Conservation (phyloP, 2,888 invertebrate genomes). For the Orchesella flavescens region DNA sequence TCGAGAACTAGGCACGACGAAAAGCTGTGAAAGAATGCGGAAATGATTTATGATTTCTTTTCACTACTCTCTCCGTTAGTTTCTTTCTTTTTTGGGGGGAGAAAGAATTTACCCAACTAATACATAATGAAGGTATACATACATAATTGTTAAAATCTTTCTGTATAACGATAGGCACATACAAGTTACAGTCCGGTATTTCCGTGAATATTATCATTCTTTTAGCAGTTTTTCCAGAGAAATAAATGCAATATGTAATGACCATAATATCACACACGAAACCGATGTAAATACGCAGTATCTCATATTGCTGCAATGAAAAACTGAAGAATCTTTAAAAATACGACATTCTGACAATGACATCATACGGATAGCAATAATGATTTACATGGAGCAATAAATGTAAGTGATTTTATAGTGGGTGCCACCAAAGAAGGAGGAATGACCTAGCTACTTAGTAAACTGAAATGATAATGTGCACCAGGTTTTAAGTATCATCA, state of each 20-base stretch:
- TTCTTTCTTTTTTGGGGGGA: too few relatives aligned
- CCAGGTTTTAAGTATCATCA: too few relatives aligned
- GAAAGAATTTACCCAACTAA: too few relatives aligned
- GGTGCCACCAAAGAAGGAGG: background rate
- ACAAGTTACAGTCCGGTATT: too few relatives aligned
- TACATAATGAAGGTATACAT: too few relatives aligned
- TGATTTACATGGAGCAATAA: constrained; percentile 40
- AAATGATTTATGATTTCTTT: constrained; percentile 24
- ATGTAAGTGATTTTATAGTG: background rate
- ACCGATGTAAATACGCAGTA: constrained; percentile 27
- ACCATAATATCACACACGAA: constrained; percentile 19
- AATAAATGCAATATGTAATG: constrained; percentile 18
- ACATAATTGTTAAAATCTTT: too few relatives aligned
- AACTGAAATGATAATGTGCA: too few relatives aligned
- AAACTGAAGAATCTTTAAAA: background rate
- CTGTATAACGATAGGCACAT: too few relatives aligned
- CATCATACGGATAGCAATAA: constrained; percentile 11
- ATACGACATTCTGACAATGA: constrained; percentile 35
- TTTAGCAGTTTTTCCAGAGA: background rate
- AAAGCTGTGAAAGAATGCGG: background rate
- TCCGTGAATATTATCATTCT: too few relatives aligned
- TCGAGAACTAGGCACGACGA: background rate
- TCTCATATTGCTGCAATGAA: background rate
- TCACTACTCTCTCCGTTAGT: background rate
- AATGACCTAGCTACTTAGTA: too few relatives aligned